Evolutionary conservation across 2,113 vertebrate species (phyloP).

Genomic region (Sclerurus mexicanus): DNA sequence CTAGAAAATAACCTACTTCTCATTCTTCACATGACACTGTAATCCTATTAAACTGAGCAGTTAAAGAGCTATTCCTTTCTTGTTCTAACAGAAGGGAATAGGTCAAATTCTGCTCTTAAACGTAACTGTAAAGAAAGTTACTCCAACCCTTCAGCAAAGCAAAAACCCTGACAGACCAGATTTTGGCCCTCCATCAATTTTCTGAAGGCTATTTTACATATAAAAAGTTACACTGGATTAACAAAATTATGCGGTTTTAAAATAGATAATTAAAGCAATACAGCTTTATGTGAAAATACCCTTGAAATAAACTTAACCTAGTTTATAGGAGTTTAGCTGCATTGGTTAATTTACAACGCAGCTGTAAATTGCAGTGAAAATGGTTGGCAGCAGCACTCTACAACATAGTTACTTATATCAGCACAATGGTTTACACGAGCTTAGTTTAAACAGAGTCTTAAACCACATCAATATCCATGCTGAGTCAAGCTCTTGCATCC

Average conservation of each 20-base stretch:
- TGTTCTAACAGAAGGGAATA: background rate
- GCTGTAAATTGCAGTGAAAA: constrained; percentile 54
- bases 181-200: background rate
- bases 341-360: constrained; percentile 45
- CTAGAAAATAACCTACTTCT: background rate
- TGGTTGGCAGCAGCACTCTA: constrained; percentile 23
- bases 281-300: constrained; percentile 57
- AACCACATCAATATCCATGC: constrained; percentile 50
- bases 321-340: constrained; percentile 56
- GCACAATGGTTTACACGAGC: constrained; percentile 37
- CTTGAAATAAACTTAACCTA: constrained; percentile 52
- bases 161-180: constrained; percentile 6
- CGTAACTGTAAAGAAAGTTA: background rate
- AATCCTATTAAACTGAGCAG: background rate
- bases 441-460: constrained; percentile 37
- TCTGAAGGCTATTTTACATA: constrained; percentile 62
- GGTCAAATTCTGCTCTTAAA: background rate
- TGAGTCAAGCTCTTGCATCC: background rate
- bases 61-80: background rate
- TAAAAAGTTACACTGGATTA: constrained; percentile 61
- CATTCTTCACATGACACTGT: background rate
- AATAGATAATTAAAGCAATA: constrained; percentile 63
- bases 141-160: background rate
- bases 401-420: constrained; percentile 32
- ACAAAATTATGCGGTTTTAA: constrained; percentile 59